Conservation (phyloP, 53 echinoderm and acorn worm genomes). For the Hippasteria phrygiana region DNA sequence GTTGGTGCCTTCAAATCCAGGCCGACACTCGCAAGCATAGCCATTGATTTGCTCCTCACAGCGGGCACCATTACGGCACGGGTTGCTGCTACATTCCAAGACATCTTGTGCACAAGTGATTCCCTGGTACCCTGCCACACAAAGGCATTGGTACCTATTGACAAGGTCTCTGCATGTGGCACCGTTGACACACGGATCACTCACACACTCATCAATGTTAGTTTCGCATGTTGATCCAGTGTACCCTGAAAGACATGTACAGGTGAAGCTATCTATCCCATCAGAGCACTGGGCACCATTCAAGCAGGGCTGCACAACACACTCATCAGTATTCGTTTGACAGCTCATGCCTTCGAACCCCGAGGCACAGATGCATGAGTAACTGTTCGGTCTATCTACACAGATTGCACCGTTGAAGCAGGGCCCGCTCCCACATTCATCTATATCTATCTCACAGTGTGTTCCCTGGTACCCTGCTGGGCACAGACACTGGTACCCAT, state of each 20-base stretch:
- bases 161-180: slow-evolving; percentile 42
- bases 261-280: slow-evolving; percentile 23
- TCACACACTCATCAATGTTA: slow-evolving; percentile 65
- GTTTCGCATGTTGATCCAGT: slow-evolving; percentile 61
- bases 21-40: slow-evolving; percentile 45
- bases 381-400: slow-evolving; percentile 15
- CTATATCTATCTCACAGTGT: slow-evolving; percentile 29
- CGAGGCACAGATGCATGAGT: background rate
- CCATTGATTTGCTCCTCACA: slow-evolving; percentile 56
- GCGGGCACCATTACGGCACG: slow-evolving; percentile 50
- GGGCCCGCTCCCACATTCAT: slow-evolving; percentile 40
- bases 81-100: slow-evolving; percentile 51
- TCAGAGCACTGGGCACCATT: slow-evolving; percentile 81
- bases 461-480: slow-evolving; percentile 33
- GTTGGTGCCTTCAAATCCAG: slow-evolving; percentile 41
- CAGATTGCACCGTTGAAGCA: slow-evolving; percentile 50
- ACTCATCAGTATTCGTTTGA: slow-evolving; percentile 68
- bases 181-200: slow-evolving; percentile 55
- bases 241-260: slow-evolving; percentile 58
- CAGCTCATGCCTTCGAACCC: slow-evolving; percentile 54
- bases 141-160: slow-evolving; percentile 41
- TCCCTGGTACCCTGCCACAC: slow-evolving; percentile 52
- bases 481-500: slow-evolving; percentile 54
- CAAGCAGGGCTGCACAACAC: slow-evolving; percentile 78
- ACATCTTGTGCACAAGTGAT: slow-evolving; percentile 49